Base-by-base conservation (phyloP, 2,113 vertebrate species). In the Echinops telfairi region DNA sequence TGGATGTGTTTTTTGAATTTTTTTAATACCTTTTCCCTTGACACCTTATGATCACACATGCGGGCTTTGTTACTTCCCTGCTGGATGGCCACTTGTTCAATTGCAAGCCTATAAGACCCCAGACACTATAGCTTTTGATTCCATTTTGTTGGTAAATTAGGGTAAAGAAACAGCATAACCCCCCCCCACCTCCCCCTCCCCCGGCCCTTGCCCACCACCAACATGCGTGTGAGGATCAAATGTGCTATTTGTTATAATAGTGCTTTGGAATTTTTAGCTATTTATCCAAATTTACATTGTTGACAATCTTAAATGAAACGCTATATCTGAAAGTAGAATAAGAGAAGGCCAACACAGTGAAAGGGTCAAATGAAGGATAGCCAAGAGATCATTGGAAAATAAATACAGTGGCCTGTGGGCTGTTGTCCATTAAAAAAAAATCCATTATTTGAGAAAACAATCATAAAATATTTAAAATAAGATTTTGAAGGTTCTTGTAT, bases 401-500 rank as follows among this genome's bases (percentile, higher is more conserved):
- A 53, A 90, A 86, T 25, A 78, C 23, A 62, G 23, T 83, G 25
- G 27, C 29, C 33, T 89, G 17, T 57, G 88, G 66, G 77, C 62
- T 89, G 16, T 47, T 86, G 62, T 75, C 29, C n/a, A 36, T n/a
- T 6, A 9, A 78, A 91, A 86, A 43, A 88, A 88, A 88, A 79
- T 77, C 60, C 19, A 89, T 7, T 64, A 60, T 83, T 93, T 93
- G 80, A 94, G 31, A 40, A 93, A 57, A 12, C 33, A 76, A 60
- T 81, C 40, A 92, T 7, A 86, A 82, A 94, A 29, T n/a, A 94
- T 86, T 94, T 81, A 62, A 75, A 84, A 27, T 81, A 71, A 43
- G 7, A 95, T 86, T 89, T 88, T 93, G 90, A 95, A 60, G 17
- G 47, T 94, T 73, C 62, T 90, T 95, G 43, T 31, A 77, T 62